phyloP scores from a whole-genome alignment of 1,140 invertebrate genomes.

The Aradophagus sp. region DNA sequence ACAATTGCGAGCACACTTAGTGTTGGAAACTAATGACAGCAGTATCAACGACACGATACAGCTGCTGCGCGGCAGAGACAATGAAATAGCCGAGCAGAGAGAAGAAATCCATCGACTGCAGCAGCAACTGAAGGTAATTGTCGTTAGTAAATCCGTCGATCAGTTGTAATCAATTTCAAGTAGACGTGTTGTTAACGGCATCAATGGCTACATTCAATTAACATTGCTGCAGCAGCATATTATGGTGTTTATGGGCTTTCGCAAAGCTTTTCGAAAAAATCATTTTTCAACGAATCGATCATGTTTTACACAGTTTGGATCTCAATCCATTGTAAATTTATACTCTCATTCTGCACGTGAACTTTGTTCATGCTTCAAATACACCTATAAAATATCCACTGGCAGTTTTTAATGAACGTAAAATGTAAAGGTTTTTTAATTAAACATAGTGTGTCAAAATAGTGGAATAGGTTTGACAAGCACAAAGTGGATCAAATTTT shows the following conservation, averaged over 20 bases:
- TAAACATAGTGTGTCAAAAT: no score
- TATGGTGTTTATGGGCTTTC: conserved; percentile 61
- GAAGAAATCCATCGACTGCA: conserved; percentile 73
- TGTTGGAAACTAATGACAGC: conserved; percentile 77
- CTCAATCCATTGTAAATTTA: no score
- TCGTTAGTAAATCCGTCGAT: not conserved
- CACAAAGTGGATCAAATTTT: no score
- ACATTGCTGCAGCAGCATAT: conserved; percentile 62
- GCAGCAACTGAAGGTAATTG: conserved; percentile 70
- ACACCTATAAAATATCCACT: no score
- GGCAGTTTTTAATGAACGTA: no score
- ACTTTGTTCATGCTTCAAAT: no score
- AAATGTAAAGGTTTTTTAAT: no score
- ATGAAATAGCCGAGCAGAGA: conserved; percentile 69
- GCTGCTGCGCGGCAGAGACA: conserved; percentile 67
- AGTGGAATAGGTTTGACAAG: no score
- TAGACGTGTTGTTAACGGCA: conserved; percentile 64
- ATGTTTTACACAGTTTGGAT: conserved; percentile 6
- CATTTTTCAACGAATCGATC: conserved; percentile 4
- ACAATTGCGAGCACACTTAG: conserved; percentile 83
- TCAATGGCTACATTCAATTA: conserved; percentile 64
- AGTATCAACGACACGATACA: conserved; percentile 67
- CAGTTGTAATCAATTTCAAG: conserved; percentile 25
- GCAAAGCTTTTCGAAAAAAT: conserved; percentile 21
- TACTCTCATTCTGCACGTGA: no score